A percentile compares a stretch with the other conserved stretches of the same genome.
phyloP scores from a whole-genome alignment of 2,113 vertebrate genomes.

The Setophaga kirtlandii region DNA sequence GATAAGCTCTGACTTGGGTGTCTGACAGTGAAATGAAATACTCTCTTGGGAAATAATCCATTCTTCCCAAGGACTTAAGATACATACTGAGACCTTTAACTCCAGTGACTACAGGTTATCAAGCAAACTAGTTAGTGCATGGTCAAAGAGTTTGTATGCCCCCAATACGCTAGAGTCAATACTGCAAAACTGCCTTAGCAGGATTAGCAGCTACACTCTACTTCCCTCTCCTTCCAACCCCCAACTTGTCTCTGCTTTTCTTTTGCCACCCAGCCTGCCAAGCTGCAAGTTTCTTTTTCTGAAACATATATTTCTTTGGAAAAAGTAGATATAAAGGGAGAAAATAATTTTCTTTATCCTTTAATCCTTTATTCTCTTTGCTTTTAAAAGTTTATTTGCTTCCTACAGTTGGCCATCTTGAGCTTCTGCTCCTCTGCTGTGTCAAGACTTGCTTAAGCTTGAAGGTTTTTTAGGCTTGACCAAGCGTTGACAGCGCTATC shows the following conservation, averaged over 20 bases:
- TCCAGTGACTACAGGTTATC: not conserved
- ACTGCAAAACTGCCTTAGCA: not conserved
- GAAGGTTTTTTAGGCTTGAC: slow-evolving; percentile 65
- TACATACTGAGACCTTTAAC: not conserved
- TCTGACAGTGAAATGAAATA: not conserved
- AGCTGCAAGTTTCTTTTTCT: slow-evolving; percentile 21
- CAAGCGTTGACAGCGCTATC: slow-evolving; percentile 63
- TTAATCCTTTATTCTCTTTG: slow-evolving; percentile 58
- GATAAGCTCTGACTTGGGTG: not conserved
- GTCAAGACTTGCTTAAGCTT: slow-evolving; percentile 66
- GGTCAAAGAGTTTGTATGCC: not conserved
- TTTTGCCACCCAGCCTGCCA: not conserved
- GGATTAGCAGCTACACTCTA: not conserved
- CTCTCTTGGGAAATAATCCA: not conserved
- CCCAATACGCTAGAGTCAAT: not conserved
- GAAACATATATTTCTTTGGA: not conserved
- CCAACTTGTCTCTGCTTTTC: not conserved
- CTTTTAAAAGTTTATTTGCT: slow-evolving; percentile 53
- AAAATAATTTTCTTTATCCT: slow-evolving; percentile 65
- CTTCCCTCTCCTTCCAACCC: not conserved
- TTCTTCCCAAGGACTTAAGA: not conserved
- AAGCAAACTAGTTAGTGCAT: not conserved
- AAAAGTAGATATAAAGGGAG: slow-evolving; percentile 24
- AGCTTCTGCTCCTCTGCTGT: slow-evolving; percentile 39
- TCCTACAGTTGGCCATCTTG: slow-evolving; percentile 1